These are phyloP conservation scores for Trichonephila clavata DNA, from an alignment of 1,140 invertebrate species.

Conservation along the genomic window DNA sequence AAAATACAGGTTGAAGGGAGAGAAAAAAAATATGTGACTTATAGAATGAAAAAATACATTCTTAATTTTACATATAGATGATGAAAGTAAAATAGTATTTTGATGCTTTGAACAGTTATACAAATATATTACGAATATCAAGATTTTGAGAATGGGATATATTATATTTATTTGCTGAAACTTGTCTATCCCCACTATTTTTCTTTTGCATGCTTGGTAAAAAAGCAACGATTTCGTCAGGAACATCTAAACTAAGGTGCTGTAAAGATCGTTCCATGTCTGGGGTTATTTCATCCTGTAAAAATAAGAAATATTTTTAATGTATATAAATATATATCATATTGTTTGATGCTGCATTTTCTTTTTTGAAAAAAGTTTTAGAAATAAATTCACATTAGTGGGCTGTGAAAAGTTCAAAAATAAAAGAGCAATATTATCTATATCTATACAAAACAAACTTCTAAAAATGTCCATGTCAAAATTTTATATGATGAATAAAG, in stretches of 20 bases:
- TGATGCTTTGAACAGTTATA: neutral
- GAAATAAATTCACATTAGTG: too few relatives aligned
- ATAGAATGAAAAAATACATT: neutral
- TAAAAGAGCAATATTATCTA: too few relatives aligned
- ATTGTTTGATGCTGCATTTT: too few relatives aligned
- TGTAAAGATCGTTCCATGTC: conserved; percentile 64
- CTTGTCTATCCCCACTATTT: conserved; percentile 1
- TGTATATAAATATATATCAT: too few relatives aligned
- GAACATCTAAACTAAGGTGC: conserved; percentile 53
- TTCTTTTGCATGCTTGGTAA: conserved; percentile 43
- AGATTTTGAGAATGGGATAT: conserved; percentile 48
- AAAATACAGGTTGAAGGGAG: neutral
- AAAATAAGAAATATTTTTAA: neutral
- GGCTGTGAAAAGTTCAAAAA: too few relatives aligned
- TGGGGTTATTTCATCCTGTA: conserved; percentile 62
- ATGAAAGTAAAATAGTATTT: neutral
- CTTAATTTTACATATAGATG: neutral
- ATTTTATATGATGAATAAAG: too few relatives aligned
- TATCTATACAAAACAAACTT: too few relatives aligned
- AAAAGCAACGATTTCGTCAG: conserved; percentile 62
- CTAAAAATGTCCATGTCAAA: too few relatives aligned
- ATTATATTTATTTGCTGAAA: conserved; percentile 45
- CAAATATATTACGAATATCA: conserved; percentile 60
- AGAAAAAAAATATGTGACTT: neutral
- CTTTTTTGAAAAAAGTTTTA: too few relatives aligned